A percentile compares a stretch with the other conserved stretches of the same genome.
phyloP scores from a whole-genome alignment of 2,113 vertebrate species.

The Mionectes macconnelli region DNA sequence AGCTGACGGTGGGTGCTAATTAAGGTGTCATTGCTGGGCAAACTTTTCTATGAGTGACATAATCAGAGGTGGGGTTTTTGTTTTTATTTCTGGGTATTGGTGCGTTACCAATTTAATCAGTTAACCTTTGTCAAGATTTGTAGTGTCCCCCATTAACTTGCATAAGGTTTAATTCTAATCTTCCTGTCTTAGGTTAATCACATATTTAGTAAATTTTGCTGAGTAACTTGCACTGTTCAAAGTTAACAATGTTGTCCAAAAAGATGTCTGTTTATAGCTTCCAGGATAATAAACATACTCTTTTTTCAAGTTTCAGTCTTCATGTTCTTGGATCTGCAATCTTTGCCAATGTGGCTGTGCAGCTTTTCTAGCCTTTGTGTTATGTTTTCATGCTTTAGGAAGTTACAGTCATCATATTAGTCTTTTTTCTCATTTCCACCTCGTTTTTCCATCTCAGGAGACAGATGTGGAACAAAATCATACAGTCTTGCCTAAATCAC shows the following conservation, averaged over 20 bases:
- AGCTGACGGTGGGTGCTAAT: slow-evolving; percentile 51
- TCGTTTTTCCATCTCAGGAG: neutral
- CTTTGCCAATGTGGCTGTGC: neutral
- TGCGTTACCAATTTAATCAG: neutral
- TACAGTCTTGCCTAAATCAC: neutral
- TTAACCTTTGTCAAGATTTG: neutral
- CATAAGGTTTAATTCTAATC: neutral
- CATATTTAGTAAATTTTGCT: neutral
- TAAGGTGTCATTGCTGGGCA: slow-evolving; percentile 20
- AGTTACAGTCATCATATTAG: neutral
- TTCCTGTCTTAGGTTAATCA: neutral
- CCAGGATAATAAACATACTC: neutral
- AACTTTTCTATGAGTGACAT: neutral
- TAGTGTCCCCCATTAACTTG: neutral
- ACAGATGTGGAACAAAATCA: neutral
- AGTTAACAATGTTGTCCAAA: neutral
- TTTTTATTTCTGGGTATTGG: neutral
- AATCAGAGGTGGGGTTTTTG: neutral
- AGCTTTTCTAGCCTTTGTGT: neutral
- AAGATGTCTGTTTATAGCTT: neutral
- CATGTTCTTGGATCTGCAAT: neutral
- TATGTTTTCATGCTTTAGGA: neutral
- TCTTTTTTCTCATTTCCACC: neutral
- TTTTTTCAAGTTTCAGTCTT: neutral
- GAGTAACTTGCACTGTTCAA: neutral